Conservation (phyloP, 2,888 invertebrate genomes). For the Brassicogethes aeneus region DNA sequence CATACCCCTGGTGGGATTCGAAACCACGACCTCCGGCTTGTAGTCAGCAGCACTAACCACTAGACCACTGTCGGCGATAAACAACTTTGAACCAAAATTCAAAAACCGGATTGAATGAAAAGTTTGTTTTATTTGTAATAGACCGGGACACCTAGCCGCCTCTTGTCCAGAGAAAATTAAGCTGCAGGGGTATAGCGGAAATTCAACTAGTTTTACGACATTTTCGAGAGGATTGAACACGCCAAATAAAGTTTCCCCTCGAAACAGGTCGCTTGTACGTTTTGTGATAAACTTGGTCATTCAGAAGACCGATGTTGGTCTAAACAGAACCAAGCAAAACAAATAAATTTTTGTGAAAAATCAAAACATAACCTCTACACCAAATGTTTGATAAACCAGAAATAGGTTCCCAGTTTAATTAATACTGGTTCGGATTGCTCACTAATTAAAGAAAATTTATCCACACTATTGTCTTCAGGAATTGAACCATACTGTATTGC, state of each 20-base stretch:
- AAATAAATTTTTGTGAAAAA: neutral
- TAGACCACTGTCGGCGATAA: neutral
- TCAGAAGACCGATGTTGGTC: neutral
- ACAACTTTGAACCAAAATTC: neutral
- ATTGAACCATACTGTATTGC: neutral
- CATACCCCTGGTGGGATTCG: too few species aligned
- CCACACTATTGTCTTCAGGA: neutral
- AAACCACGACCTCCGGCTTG: too few species aligned
- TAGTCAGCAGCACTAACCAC: too few species aligned
- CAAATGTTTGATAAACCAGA: too few species aligned
- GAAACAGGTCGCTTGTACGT: neutral
- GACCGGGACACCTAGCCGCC: conserved; percentile 1
- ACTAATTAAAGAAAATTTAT: neutral
- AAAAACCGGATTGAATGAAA: neutral
- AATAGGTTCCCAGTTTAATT: too few species aligned
- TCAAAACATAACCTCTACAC: neutral
- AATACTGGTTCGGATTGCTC: neutral
- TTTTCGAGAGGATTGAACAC: neutral
- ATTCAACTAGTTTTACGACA: neutral
- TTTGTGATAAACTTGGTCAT: conserved; percentile 3
- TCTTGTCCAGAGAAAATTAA: neutral
- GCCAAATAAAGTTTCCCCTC: neutral
- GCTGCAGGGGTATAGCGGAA: too few species aligned
- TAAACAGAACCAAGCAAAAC: neutral
- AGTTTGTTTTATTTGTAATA: neutral